Evolutionary conservation across 2,113 vertebrate genomes (phyloP), one percentile per base, ranked within the genome.

Genomic region (Atractosteus spatula): DNA sequence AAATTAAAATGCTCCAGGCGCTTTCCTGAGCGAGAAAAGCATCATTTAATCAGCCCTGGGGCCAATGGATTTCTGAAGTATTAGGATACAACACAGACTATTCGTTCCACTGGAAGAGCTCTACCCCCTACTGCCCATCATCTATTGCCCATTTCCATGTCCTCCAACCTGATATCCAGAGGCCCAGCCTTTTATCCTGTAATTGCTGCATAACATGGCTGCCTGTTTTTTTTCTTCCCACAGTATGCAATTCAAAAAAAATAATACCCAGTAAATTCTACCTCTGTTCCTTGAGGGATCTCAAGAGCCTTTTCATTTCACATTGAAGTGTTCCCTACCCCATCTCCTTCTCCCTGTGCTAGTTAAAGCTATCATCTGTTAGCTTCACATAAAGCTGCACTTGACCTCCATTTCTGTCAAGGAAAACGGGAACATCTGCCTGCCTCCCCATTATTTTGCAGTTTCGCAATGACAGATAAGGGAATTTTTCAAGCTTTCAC

Each of bases 371-470:
- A 73, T 72, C 76, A 76, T 71, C 75, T 66, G 81, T 84, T 86
- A 74, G 77, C 85, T 79, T 85, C 78, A 78, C 82, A 82, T 83
- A 87, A 89, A 89, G 81, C 85, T 81, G 78, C 80, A 82, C 84
- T 89, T 91, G 89, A 91, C 91, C 90, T 91, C 90, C 83, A 89
- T 92, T 91, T 84, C 79, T 86, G 87, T 84, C 82, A 85, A 82
- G 81, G 86, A 91, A 90, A 90, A 51, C 71, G 90, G 78, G 91
- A 90, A 83, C 90, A 86, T 87, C 86, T 88, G 84, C 78, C 84
- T 79, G 62, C 80, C 79, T 78, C 82, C 87, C 86, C 83, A 82
- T 82, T 84, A 85, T 86, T 54, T 71, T 41, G 56, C 41, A 71
- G 79, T 76, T 79, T 70, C 80, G 5, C 47, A 51, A 10, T 68